A percentile compares a stretch with the other conserved stretches of the same genome.
Evolutionary conservation across 2,113 vertebrate genomes (phyloP).

Genomic region (Grammomys surdaster): DNA sequence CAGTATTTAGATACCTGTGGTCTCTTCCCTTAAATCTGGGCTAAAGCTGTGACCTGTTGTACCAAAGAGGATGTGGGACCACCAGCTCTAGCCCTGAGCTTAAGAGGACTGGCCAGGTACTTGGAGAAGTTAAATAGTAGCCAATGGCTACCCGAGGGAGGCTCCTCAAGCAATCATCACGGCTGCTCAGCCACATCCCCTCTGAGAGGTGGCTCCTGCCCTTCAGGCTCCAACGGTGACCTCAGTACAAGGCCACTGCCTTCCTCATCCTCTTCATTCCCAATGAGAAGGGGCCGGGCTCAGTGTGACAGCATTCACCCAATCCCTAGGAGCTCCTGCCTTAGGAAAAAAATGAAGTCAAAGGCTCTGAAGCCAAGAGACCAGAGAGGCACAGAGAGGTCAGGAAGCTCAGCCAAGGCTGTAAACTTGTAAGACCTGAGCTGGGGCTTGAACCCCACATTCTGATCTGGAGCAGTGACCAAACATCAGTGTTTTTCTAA

Average conservation of each 20-base stretch:
- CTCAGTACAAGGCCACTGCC: background rate
- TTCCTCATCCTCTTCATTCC: background rate
- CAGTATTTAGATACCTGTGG: background rate
- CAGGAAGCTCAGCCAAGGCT: background rate
- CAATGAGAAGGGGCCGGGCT: background rate
- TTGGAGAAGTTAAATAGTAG: background rate
- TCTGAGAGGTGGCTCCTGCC: background rate
- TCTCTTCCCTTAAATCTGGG: background rate
- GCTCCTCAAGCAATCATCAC: background rate
- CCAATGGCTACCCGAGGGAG: background rate
- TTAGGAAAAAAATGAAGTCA: background rate
- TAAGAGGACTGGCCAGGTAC: background rate
- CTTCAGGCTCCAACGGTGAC: background rate
- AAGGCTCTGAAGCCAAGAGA: background rate
- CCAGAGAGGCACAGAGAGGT: constrained; percentile 1
- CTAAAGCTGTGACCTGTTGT: background rate
- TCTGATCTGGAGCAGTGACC: background rate
- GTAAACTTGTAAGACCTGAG: background rate
- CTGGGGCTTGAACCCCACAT: background rate
- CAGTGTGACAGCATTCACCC: background rate
- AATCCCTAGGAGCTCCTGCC: background rate
- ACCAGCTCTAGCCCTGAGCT: background rate
- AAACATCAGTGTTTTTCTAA: background rate
- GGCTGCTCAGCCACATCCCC: background rate
- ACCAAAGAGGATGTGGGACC: background rate